Evolutionary conservation across 2,888 invertebrate species (phyloP), one percentile per base, ranked within the genome.

Genomic region (Stenoptilia bipunctidactyla): DNA sequence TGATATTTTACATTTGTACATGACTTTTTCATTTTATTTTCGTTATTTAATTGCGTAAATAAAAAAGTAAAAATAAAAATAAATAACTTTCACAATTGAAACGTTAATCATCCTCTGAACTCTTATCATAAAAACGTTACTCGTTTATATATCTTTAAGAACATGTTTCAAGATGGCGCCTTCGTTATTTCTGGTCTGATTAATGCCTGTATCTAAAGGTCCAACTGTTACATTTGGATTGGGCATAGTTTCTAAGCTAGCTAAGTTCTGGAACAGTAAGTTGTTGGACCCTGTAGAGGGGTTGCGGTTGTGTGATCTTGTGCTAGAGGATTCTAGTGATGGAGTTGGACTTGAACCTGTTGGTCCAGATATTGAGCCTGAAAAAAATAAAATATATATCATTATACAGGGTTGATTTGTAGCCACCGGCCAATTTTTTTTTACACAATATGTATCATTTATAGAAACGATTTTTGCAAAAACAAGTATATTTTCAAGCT

Each of bases 141-240:
- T 8, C 20, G 33, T 40, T 71, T 63, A 76, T 67, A 79, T 75
- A 45, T 84, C 83, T 43, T 74, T 82, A 2, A 85, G 45, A 1
- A 83, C 83, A 40, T 83, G 76, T 47, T 83, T 85, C 42, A 84
- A 45, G 35, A 84, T 84, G 14, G 85, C 77, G 4, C 84, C 75
- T 41, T 84, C 83, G 0, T 72, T 82, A 45, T 82, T 80, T 13
- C 85, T 64, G 0, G 72, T 75, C 40, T 84, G 83, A 27, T 69
- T 83, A 13, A 85, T 69, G 0, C 82, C 84, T 0, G 77, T 73
- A 41, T 83, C 82, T 5, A 79, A 44, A 1, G 53, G 48, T 5
- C 50, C 27, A 38, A 58, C 6, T 42, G 51, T 34, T 13, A 14
- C 15, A 15, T 77, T 79, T 1, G 67, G 25, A 13, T 54, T 46